Percentiles rank a stretch among this genome's conserved stretches.
These are phyloP conservation scores for Oxyura jamaicensis DNA, from an alignment of 2,113 vertebrate species.

Conservation along the genomic window DNA sequence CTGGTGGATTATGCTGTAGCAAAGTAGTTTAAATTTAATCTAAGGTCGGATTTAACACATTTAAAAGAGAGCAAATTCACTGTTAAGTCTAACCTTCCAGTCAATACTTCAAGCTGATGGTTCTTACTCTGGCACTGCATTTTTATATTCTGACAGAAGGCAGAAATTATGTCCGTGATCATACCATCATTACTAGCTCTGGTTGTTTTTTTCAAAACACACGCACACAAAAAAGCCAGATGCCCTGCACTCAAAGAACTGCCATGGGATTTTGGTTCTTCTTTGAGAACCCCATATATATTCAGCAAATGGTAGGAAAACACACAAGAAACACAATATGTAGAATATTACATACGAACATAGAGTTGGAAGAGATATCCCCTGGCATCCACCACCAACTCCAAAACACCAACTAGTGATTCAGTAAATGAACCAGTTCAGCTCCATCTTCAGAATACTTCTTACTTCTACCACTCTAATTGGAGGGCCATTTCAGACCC, in stretches of 20 bases:
- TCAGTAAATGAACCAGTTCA: not conserved
- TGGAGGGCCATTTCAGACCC: not conserved
- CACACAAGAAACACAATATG: not conserved
- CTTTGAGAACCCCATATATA: not conserved
- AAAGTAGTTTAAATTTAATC: conserved; percentile 70
- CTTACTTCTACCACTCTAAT: not conserved
- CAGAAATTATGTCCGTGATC: not conserved
- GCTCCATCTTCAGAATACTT: not conserved
- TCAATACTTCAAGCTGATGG: conserved; percentile 39
- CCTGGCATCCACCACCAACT: not conserved
- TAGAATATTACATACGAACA: not conserved
- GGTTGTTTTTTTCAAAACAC: not conserved
- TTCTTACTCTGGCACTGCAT: not conserved
- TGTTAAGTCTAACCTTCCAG: conserved; percentile 44
- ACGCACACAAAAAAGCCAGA: not conserved
- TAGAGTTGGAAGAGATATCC: not conserved
- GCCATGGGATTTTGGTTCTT: not conserved
- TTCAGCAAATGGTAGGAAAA: conserved; percentile 17
- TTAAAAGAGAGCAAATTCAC: conserved; percentile 64
- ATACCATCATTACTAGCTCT: not conserved
- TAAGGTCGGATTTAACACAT: conserved; percentile 53
- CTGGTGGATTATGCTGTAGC: conserved; percentile 28
- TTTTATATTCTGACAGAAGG: conserved; percentile 37
- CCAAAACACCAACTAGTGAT: not conserved
- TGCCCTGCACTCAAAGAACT: not conserved